A percentile compares a stretch with the other conserved stretches of the same genome.
phyloP scores from a whole-genome alignment of 92 coral and sea anemone genomes.

The Anthopleura xanthogrammica region DNA sequence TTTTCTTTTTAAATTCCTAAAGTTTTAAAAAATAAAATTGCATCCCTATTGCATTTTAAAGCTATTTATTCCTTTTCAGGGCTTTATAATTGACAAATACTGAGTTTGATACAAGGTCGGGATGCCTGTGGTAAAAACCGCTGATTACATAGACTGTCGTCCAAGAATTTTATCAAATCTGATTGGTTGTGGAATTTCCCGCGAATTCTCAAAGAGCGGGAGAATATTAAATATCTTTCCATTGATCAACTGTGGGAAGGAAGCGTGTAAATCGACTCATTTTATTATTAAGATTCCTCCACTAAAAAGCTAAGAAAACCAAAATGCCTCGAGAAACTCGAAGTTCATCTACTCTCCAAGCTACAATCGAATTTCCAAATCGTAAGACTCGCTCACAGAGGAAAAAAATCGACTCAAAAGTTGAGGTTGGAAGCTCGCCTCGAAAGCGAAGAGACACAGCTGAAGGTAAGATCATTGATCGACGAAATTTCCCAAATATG shows the following conservation, averaged over 20 bases:
- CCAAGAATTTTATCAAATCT: constrained; percentile 13
- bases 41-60: too few relatives aligned
- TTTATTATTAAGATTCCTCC: neutral
- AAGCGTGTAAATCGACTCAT: neutral
- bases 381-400: constrained; percentile 76
- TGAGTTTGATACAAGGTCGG: neutral
- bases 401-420: constrained; percentile 33
- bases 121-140: constrained; percentile 27
- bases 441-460: constrained; percentile 66
- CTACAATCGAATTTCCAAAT: constrained; percentile 71
- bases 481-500: neutral
- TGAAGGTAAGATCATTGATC: constrained; percentile 40
- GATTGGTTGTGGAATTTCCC: constrained; percentile 66
- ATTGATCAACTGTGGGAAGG: neutral
- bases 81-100: too few relatives aligned
- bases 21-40: too few relatives aligned
- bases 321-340: constrained; percentile 75
- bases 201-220: constrained; percentile 60
- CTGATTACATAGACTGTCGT: neutral
- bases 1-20: too few relatives aligned
- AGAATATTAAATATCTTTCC: constrained; percentile 26
- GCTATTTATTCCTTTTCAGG: too few relatives aligned
- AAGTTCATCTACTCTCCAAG: constrained; percentile 51
- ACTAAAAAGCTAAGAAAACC: neutral
- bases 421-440: constrained; percentile 42